Conservation (phyloP, 1,140 invertebrate genomes). For the Pogonognathellus flavescens region DNA sequence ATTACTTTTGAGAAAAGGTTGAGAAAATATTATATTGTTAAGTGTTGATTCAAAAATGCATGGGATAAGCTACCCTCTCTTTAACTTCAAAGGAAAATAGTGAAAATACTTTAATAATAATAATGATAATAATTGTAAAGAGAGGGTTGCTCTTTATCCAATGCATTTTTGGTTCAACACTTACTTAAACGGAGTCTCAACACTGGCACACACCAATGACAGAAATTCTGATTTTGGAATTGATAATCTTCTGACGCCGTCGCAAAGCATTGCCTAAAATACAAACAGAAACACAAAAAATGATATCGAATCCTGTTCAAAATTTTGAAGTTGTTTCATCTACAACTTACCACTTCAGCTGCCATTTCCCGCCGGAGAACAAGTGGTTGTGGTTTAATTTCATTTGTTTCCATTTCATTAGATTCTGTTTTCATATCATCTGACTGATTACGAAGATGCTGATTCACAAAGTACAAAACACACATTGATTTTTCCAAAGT, state of each 20-base stretch:
- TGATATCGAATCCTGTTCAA: not conserved
- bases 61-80: too few relatives aligned
- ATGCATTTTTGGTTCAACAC: not conserved
- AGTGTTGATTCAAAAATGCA: too few relatives aligned
- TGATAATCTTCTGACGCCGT: not conserved
- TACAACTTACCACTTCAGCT: not conserved
- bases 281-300: not conserved
- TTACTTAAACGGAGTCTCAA: not conserved
- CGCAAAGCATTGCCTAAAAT: not conserved
- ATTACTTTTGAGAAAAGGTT: too few relatives aligned
- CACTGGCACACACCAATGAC: not conserved
- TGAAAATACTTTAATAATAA: too few relatives aligned
- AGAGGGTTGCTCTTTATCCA: too few relatives aligned
- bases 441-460: not conserved
- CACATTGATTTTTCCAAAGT: slow-evolving; percentile 30
- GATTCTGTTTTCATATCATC: not conserved
- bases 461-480: not conserved
- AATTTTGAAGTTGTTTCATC: not conserved
- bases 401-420: not conserved
- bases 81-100: too few relatives aligned
- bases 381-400: not conserved
- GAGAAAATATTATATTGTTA: too few relatives aligned
- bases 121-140: too few relatives aligned
- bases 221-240: not conserved
- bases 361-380: not conserved